These are phyloP conservation scores for Prionailurus viverrinus DNA, from an alignment of 2,113 vertebrate species.

Conservation along the genomic window DNA sequence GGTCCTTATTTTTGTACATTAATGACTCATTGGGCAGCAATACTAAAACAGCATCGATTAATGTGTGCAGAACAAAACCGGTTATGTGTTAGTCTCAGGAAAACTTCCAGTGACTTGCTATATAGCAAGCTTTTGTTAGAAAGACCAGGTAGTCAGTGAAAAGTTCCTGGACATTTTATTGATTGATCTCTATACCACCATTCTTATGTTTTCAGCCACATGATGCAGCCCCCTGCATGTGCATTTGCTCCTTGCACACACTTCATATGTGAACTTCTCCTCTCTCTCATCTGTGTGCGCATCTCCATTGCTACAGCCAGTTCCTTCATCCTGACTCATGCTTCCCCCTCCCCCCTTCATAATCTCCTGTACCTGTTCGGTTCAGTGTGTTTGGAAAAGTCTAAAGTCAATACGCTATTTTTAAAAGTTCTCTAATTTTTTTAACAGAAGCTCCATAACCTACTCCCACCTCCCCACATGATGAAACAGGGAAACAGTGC, in stretches of 20 bases:
- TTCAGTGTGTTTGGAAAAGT: constrained; percentile 55
- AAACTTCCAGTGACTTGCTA: background rate
- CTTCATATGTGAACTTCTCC: background rate
- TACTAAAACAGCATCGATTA: background rate
- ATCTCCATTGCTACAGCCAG: background rate
- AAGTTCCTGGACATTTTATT: background rate
- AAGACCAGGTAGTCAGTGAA: background rate
- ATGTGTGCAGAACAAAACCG: background rate
- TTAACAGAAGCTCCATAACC: constrained; percentile 70
- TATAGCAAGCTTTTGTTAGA: background rate
- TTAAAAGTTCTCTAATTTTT: constrained; percentile 68
- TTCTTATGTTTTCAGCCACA: background rate
- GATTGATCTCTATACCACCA: background rate
- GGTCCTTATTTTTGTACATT: background rate
- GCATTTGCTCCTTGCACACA: background rate
- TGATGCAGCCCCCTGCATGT: background rate
- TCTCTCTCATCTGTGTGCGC: background rate
- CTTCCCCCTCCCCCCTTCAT: background rate
- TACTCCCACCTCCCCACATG: constrained; percentile 28
- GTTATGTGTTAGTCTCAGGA: background rate
- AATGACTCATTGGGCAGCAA: background rate
- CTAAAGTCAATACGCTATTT: constrained; percentile 52
- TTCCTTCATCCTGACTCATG: background rate
- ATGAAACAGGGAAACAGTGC: constrained; percentile 30
- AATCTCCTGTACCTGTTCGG: background rate